phyloP scores from a whole-genome alignment of 2,888 invertebrate genomes.

The Tyria jacobaeae region DNA sequence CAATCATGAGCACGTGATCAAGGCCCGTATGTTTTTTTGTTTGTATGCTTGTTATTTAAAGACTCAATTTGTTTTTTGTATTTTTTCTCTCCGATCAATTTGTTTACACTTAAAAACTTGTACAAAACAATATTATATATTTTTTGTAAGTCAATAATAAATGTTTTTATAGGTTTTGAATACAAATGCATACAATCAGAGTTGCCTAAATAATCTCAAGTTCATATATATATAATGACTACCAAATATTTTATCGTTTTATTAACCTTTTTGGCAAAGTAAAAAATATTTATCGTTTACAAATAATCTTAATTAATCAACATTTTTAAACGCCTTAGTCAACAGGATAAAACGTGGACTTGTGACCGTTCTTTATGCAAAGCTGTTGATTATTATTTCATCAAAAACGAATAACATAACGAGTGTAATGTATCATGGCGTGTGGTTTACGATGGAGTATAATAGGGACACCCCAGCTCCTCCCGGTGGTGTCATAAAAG shows the following conservation, averaged over 20 bases:
- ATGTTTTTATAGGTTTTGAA: neutral
- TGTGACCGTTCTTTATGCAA: slow-evolving; percentile 2
- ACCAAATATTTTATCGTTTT: neutral
- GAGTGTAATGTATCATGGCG: no score
- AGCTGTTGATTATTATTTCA: neutral
- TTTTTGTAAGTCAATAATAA: neutral
- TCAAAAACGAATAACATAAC: neutral
- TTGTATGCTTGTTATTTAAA: neutral
- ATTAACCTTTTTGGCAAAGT: neutral
- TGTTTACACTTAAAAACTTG: neutral
- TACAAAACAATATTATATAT: no score
- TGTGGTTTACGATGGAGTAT: no score
- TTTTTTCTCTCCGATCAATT: neutral
- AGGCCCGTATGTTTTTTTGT: neutral
- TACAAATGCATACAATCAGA: no score
- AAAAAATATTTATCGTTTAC: neutral
- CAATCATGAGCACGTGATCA: no score
- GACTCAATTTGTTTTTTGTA: neutral
- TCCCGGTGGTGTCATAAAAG: no score
- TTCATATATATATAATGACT: neutral
- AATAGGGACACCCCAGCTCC: no score
- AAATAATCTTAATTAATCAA: neutral
- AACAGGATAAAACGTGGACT: neutral
- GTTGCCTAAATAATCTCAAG: no score
- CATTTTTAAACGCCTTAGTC: neutral